phyloP scores from a whole-genome alignment of 2,888 invertebrate genomes.

The Thera britannica region DNA sequence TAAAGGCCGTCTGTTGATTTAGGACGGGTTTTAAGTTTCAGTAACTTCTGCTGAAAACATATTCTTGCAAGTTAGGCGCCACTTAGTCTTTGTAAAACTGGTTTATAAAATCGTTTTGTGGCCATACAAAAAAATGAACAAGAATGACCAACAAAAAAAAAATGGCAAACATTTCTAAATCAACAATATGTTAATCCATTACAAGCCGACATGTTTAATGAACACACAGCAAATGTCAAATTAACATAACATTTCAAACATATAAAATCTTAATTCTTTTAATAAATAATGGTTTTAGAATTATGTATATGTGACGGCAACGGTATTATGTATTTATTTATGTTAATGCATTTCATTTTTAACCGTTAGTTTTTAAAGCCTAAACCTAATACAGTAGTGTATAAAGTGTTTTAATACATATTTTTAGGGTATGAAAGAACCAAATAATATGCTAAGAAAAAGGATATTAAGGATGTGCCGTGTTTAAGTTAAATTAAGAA shows the following conservation, averaged over 20 bases:
- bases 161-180: not conserved
- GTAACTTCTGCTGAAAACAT: too few relatives aligned
- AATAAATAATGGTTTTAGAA: slow-evolving; percentile 8
- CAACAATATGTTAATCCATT: slow-evolving; percentile 6
- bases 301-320: not conserved
- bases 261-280: slow-evolving; percentile 2
- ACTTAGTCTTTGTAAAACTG: too few relatives aligned
- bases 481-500: too few relatives aligned
- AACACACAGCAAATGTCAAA: slow-evolving; percentile 3
- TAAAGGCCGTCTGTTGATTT: too few relatives aligned
- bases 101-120: not conserved
- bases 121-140: not conserved
- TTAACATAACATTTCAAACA: slow-evolving; percentile 11
- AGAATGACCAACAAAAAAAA: slow-evolving; percentile 1
- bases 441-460: too few relatives aligned
- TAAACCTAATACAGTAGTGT: too few relatives aligned
- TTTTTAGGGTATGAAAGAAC: too few relatives aligned
- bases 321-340: not conserved
- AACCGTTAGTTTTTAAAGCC: not conserved
- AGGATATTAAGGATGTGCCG: too few relatives aligned
- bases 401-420: too few relatives aligned
- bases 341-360: not conserved
- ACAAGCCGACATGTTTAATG: not conserved
- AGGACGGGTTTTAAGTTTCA: too few relatives aligned
- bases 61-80: too few relatives aligned